Conservation (phyloP, 2,888 invertebrate genomes). For the Philopedon plagiatum region DNA sequence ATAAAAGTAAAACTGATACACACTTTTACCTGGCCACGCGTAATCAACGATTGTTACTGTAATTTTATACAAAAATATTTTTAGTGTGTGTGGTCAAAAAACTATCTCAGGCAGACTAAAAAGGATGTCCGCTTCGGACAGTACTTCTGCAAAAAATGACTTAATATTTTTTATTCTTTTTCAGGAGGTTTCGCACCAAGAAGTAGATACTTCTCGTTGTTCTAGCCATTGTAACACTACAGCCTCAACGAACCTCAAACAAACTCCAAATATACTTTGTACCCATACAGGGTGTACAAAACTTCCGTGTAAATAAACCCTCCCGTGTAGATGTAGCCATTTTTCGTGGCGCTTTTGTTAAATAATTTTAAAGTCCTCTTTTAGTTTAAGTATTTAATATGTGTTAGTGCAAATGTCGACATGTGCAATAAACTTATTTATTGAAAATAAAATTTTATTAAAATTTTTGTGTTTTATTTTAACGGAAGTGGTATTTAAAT, state of each 20-base stretch:
- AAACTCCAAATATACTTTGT: constrained; percentile 17
- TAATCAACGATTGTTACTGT: too few species aligned
- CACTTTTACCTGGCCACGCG: too few species aligned
- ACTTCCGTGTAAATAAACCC: constrained; percentile 42
- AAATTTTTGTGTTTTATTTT: not conserved
- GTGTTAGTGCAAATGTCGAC: constrained; percentile 57
- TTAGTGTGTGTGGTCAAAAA: too few species aligned
- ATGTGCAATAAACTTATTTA: constrained; percentile 61
- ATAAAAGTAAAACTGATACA: too few species aligned
- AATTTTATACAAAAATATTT: too few species aligned
- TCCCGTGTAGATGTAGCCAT: constrained; percentile 21
- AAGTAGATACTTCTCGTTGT: constrained; percentile 36
- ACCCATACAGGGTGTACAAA: constrained; percentile 34
- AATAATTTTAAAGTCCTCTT: constrained; percentile 35
- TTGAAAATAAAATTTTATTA: constrained; percentile 47
- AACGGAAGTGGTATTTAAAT: not conserved
- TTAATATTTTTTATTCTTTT: constrained; percentile 33
- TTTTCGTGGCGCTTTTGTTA: constrained; percentile 38
- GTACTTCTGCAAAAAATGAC: too few species aligned
- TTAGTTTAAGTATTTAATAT: constrained; percentile 56
- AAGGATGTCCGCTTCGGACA: too few species aligned
- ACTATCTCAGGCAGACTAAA: too few species aligned
- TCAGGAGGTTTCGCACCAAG: constrained; percentile 35
- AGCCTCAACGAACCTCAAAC: constrained; percentile 5
- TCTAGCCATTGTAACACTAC: constrained; percentile 32